Evolutionary conservation across 2,113 vertebrate species (phyloP).

Genomic region (Isurus oxyrinchus): DNA sequence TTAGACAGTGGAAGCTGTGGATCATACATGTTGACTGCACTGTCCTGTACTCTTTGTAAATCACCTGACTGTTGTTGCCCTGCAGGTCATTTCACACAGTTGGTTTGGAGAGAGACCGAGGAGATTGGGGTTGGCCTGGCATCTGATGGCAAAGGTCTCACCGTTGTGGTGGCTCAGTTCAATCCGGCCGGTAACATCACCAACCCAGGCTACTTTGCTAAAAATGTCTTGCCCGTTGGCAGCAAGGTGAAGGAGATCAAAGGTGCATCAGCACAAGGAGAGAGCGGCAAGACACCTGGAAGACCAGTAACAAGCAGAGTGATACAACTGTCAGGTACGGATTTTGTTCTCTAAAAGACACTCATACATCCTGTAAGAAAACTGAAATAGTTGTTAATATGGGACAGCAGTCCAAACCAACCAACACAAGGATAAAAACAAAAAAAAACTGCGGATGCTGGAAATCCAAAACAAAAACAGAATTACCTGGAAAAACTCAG

Average conservation of each 20-base stretch:
- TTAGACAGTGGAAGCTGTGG: not conserved
- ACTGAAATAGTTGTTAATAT: not conserved
- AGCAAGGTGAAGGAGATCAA: slow-evolving; percentile 37
- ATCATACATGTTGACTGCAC: not conserved
- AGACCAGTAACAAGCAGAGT: not conserved
- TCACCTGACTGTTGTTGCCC: not conserved
- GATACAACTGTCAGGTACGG: not conserved
- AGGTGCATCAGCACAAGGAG: not conserved
- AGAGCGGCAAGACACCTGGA: not conserved
- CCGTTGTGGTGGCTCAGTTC: slow-evolving; percentile 37
- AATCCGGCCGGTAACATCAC: slow-evolving; percentile 37
- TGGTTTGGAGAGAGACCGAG: slow-evolving; percentile 35
- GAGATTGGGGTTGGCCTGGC: slow-evolving; percentile 29
- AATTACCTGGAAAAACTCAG: too few relatives aligned
- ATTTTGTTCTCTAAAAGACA: not conserved
- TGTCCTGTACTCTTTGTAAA: not conserved
- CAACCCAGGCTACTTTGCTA: slow-evolving; percentile 38
- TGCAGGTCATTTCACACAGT: slow-evolving; percentile 43
- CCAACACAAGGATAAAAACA: too few relatives aligned
- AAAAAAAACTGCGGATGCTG: too few relatives aligned
- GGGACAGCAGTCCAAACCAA: not conserved
- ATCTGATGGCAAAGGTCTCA: slow-evolving; percentile 26
- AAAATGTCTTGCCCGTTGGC: slow-evolving; percentile 40
- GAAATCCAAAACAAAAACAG: too few relatives aligned
- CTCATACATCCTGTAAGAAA: not conserved